Evolutionary conservation across 2,797 vertebrate species (phyloP).

Genomic region (Melanotaenia pygmaea): DNA sequence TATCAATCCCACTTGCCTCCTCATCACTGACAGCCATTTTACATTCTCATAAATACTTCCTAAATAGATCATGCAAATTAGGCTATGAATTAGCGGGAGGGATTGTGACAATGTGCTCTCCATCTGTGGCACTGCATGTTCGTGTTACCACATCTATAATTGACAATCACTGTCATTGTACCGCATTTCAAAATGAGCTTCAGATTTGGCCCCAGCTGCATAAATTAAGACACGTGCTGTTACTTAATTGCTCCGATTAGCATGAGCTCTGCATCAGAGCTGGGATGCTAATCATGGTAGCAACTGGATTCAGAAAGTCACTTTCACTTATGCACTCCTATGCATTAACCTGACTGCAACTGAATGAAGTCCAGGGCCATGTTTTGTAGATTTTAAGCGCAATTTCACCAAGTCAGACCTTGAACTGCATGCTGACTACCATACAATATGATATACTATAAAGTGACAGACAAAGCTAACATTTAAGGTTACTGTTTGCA

Average conservation of each 20-base stretch:
- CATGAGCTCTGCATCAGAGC: slow-evolving; percentile 61
- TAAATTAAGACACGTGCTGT: slow-evolving; percentile 76
- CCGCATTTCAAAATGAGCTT: slow-evolving; percentile 63
- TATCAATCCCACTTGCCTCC: slow-evolving; percentile 58
- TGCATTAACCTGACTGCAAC: not conserved
- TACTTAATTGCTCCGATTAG: slow-evolving; percentile 79
- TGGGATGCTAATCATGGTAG: slow-evolving; percentile 58
- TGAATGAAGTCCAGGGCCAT: not conserved
- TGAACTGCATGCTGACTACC: not conserved
- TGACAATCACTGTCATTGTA: slow-evolving; percentile 78
- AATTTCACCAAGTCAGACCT: not conserved
- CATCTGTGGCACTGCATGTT: slow-evolving; percentile 64
- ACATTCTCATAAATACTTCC: slow-evolving; percentile 71
- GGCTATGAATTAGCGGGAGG: slow-evolving; percentile 68
- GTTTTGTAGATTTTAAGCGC: not conserved
- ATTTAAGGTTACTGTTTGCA: not conserved
- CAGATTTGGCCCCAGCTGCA: slow-evolving; percentile 60
- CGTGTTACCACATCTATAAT: slow-evolving; percentile 69
- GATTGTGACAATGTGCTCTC: slow-evolving; percentile 70
- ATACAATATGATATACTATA: not conserved
- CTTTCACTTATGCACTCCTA: not conserved
- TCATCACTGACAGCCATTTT: slow-evolving; percentile 72
- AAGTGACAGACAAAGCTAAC: not conserved
- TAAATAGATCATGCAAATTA: slow-evolving; percentile 81
- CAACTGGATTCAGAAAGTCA: slow-evolving; percentile 33